Conservation (phyloP, 2,113 vertebrate species). For the Hippocampus comes region DNA sequence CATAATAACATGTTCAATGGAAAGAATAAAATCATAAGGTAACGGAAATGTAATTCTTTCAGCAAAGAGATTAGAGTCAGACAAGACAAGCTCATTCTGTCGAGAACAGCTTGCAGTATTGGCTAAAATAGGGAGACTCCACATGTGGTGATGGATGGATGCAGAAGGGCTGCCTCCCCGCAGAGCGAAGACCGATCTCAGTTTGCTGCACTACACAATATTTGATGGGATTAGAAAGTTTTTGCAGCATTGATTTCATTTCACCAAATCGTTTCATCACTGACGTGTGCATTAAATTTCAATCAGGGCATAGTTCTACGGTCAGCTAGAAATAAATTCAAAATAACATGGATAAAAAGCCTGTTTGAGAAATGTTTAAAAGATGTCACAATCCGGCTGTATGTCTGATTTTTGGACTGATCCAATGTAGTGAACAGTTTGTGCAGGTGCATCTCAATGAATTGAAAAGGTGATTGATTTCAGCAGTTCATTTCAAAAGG, state of each 20-base stretch:
- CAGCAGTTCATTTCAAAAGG: too few relatives aligned
- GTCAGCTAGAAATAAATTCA: background rate
- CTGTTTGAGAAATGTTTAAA: background rate
- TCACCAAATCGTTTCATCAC: background rate
- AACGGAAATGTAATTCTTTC: constrained; percentile 1
- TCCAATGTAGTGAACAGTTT: background rate
- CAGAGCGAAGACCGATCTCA: constrained; percentile 2
- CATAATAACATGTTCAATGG: background rate
- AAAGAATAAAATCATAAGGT: background rate
- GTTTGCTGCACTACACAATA: constrained; percentile 5
- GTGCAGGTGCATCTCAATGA: background rate
- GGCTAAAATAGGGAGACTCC: constrained; percentile 10
- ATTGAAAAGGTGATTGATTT: background rate
- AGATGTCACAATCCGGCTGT: background rate
- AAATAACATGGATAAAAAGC: background rate
- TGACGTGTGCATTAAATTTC: background rate
- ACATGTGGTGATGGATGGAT: constrained; percentile 28
- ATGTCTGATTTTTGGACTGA: background rate
- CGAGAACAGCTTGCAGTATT: constrained; percentile 12
- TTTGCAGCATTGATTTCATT: background rate
- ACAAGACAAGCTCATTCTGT: constrained; percentile 1
- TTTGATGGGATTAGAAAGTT: constrained; percentile 2
- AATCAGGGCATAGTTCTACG: background rate
- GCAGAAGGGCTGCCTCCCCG: constrained; percentile 13
- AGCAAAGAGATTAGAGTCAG: constrained; percentile 8